Evolutionary conservation across 2,888 invertebrate species (phyloP).

Genomic region (Campaea margaritaria): DNA sequence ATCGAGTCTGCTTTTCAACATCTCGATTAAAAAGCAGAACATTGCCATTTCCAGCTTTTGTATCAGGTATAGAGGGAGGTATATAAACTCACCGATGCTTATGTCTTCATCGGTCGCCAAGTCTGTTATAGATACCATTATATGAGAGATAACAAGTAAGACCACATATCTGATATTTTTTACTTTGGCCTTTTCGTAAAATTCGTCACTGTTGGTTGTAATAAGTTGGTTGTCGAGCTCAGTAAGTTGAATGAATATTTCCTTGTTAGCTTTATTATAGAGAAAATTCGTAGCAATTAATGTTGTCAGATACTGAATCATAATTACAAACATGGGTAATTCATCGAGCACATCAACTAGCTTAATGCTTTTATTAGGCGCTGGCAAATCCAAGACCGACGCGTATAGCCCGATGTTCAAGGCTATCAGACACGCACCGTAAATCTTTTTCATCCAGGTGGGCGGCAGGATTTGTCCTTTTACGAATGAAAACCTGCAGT

Average conservation of each 20-base stretch:
- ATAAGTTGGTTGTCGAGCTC: conserved; percentile 28
- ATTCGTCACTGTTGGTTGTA: conserved; percentile 2
- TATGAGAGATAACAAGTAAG: conserved; percentile 41
- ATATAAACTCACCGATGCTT: conserved; percentile 28
- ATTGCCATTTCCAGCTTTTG: conserved; percentile 59
- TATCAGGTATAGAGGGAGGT: conserved; percentile 49
- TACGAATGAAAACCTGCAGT: too few relatives aligned
- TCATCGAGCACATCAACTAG: conserved; percentile 32
- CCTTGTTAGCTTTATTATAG: conserved; percentile 20
- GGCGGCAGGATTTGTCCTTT: too few relatives aligned
- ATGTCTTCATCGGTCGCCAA: conserved; percentile 7
- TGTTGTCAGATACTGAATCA: conserved; percentile 37
- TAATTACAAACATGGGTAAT: conserved; percentile 35
- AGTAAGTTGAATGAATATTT: conserved; percentile 21
- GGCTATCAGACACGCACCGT: too few relatives aligned
- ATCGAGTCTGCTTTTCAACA: conserved; percentile 53
- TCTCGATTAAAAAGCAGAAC: conserved; percentile 57
- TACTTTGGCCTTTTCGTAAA: conserved; percentile 41
- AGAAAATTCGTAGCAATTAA: conserved; percentile 28
- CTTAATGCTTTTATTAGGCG: neutral
- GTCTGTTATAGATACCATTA: conserved; percentile 39
- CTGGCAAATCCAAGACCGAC: too few relatives aligned
- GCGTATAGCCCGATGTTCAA: neutral
- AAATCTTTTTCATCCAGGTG: too few relatives aligned
- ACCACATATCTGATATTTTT: conserved; percentile 38